Evolutionary conservation across 2,888 invertebrate species (phyloP).

Genomic region (Drosophila pseudotalamancana): DNA sequence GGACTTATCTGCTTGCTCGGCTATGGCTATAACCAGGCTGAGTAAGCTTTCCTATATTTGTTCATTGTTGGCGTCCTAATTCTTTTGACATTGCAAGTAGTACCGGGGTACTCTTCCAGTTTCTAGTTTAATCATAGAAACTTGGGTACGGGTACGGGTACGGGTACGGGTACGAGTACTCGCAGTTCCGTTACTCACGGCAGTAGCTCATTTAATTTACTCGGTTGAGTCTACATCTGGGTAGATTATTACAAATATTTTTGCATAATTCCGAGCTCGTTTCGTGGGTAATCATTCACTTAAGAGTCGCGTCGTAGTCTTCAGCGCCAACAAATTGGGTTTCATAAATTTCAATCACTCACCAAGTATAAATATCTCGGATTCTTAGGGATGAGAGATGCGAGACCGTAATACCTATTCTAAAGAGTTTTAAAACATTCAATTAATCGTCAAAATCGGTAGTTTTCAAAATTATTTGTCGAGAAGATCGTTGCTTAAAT

Average conservation of each 20-base stretch:
- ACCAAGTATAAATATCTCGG: conserved; percentile 3
- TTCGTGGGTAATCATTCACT: conserved; percentile 71
- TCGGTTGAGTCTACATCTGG: conserved; percentile 28
- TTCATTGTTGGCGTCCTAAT: conserved; percentile 15
- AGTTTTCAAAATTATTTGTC: background rate
- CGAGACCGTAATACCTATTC: background rate
- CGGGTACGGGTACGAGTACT: no score
- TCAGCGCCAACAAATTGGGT: conserved; percentile 35
- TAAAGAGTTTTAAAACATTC: background rate
- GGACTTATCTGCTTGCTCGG: conserved; percentile 63
- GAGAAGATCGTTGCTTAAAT: background rate
- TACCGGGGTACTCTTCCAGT: conserved; percentile 8
- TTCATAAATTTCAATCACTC: conserved; percentile 35
- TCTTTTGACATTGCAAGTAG: conserved; percentile 30
- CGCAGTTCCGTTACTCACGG: no score
- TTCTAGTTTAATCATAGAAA: conserved; percentile 14
- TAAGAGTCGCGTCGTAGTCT: conserved; percentile 47
- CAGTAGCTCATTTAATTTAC: conserved; percentile 44
- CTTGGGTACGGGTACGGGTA: no score
- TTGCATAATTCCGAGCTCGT: conserved; percentile 62
- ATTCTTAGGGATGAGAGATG: conserved; percentile 33
- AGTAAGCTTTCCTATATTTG: background rate
- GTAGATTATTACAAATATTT: conserved; percentile 27
- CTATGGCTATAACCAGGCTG: conserved; percentile 25
- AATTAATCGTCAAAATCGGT: background rate